Evolutionary conservation across 2,113 vertebrate genomes (phyloP).

Genomic region (Perca fluviatilis): DNA sequence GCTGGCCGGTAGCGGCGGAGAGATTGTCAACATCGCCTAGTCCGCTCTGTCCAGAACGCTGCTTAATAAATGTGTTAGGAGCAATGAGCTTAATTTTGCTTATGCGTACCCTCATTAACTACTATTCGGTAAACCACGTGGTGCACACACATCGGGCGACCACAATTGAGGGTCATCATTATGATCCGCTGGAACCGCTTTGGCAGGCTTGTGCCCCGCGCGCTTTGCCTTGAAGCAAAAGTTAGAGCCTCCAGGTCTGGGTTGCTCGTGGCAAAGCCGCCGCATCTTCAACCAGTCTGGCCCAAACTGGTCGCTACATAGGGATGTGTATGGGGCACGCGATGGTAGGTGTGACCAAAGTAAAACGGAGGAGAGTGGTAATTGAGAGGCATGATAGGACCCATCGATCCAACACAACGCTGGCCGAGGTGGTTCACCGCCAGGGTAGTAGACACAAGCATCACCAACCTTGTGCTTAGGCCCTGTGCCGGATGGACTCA

Average conservation of each 20-base stretch:
- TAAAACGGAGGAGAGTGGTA: background rate
- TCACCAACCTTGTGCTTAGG: background rate
- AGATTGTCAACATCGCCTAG: too few relatives aligned
- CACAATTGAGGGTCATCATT: background rate
- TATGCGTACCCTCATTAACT: background rate
- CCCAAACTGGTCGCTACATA: too few relatives aligned
- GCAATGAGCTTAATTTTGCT: too few relatives aligned
- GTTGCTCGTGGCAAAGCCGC: too few relatives aligned
- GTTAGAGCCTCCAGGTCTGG: too few relatives aligned
- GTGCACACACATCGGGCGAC: conserved; percentile 17
- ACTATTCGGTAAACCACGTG: background rate
- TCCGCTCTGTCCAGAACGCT: too few relatives aligned
- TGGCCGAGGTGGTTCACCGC: too few relatives aligned
- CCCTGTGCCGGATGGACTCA: background rate
- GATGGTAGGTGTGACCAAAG: background rate
- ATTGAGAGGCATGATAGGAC: background rate
- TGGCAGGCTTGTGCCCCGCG: conserved; percentile 14
- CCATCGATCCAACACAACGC: too few relatives aligned
- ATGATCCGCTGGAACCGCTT: conserved; percentile 1
- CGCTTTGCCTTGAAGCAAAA: too few relatives aligned
- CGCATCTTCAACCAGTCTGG: too few relatives aligned
- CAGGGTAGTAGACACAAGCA: background rate
- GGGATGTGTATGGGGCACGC: background rate
- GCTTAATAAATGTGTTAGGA: conserved; percentile 19
- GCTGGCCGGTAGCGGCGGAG: too few relatives aligned